Conservation (phyloP, 2,797 vertebrate species). For the Eulemur albifrons region DNA sequence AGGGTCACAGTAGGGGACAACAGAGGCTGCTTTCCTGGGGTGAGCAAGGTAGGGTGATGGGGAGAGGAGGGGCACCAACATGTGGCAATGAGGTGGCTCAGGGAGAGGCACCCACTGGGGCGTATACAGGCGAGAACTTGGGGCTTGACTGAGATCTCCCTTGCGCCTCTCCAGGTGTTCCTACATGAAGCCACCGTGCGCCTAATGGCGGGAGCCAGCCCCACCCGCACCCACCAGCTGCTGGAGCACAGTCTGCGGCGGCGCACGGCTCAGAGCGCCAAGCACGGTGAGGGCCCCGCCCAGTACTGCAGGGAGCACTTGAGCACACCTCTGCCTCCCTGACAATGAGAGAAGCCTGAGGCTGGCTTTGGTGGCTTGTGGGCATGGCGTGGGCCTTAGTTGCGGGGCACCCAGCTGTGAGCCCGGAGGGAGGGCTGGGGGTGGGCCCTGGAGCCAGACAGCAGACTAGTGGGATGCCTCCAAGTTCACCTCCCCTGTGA, state of each 20-base stretch:
- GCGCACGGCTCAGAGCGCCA: slow-evolving; percentile 82
- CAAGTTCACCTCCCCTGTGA: fast-evolving
- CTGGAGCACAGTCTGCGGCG: slow-evolving; percentile 96
- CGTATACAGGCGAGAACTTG: background rate
- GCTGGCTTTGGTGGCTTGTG: background rate
- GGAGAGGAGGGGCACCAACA: background rate
- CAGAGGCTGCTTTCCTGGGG: background rate
- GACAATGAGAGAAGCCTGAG: background rate
- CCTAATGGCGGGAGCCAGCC: slow-evolving; percentile 98
- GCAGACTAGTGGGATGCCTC: fast-evolving
- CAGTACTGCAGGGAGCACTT: too few species aligned
- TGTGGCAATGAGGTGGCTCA: background rate
- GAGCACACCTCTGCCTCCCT: background rate
- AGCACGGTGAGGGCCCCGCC: slow-evolving; percentile 78
- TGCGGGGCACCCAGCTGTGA: background rate
- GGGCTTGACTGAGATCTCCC: background rate
- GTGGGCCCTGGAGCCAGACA: background rate
- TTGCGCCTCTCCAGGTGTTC: slow-evolving; percentile 89
- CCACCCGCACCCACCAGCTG: slow-evolving; percentile 97
- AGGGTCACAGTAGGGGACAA: background rate
- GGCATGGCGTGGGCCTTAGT: fast-evolving
- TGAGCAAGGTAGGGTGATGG: background rate
- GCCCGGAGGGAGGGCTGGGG: background rate
- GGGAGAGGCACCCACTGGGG: background rate
- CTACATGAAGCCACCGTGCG: slow-evolving; percentile 97